phyloP scores from a whole-genome alignment of 2,797 vertebrate species.

The Brachymystax lenok region DNA sequence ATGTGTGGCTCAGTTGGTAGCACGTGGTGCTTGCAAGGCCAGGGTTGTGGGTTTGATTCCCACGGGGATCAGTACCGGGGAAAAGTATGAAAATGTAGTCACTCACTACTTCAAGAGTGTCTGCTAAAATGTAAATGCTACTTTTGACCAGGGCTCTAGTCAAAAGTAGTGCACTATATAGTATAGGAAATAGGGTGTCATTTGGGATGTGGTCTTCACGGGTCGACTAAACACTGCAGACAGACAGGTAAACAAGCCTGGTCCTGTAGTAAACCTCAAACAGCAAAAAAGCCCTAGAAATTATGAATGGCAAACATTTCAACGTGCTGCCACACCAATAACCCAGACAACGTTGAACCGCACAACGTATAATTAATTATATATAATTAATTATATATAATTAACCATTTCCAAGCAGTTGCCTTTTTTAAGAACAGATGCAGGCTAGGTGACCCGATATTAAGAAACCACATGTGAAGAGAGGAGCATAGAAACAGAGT shows the following conservation, averaged over 20 bases:
- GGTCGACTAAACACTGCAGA: constrained; percentile 27
- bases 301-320: constrained; percentile 76
- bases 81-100: no score
- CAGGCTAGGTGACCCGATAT: constrained; percentile 76
- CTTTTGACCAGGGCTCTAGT: neutral
- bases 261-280: constrained; percentile 73
- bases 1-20: neutral
- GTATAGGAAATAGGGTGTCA: neutral
- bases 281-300: constrained; percentile 62
- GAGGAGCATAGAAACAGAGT: constrained; percentile 49
- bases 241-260: constrained; percentile 67
- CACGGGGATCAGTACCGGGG: no score
- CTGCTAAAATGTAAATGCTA: neutral
- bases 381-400: no score
- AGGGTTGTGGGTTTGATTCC: no score
- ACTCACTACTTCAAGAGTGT: no score
- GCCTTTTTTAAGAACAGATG: constrained; percentile 77
- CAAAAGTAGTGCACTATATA: neutral
- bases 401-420: constrained; percentile 78
- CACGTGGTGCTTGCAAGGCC: no score
- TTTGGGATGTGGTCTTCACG: constrained; percentile 35
- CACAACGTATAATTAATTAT: constrained; percentile 80
- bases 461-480: constrained; percentile 78
- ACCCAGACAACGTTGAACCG: constrained; percentile 75
- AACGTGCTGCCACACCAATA: constrained; percentile 72